Evolutionary conservation across 2,113 vertebrate genomes (phyloP).

Genomic region (Ceratotherium simum): DNA sequence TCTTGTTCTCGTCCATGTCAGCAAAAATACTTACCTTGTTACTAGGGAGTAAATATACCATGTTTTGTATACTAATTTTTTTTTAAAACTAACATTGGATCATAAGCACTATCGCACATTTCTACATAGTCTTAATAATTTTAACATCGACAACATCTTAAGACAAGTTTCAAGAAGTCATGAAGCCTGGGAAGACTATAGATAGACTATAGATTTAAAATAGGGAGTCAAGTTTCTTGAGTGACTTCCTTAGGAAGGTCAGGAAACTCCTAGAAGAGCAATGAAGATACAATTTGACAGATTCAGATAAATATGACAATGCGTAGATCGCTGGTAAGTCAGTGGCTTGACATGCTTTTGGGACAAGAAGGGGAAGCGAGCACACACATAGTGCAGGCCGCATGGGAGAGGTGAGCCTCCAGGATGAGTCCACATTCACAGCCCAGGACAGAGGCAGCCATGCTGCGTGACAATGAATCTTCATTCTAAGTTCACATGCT

Average conservation of each 20-base stretch:
- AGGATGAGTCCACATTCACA: not conserved
- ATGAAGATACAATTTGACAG: not conserved
- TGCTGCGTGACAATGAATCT: accelerated
- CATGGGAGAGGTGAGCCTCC: accelerated
- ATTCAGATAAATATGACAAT: not conserved
- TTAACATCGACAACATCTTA: not conserved
- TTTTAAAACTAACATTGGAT: not conserved
- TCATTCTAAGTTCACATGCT: not conserved
- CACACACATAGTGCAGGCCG: accelerated
- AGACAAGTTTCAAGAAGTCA: slow-evolving; percentile 9
- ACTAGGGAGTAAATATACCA: not conserved
- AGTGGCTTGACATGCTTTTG: not conserved
- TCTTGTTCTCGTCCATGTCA: slow-evolving; percentile 32
- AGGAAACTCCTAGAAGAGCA: not conserved
- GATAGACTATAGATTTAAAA: not conserved
- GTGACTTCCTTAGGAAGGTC: not conserved
- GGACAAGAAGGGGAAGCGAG: not conserved
- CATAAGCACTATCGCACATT: not conserved
- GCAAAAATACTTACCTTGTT: not conserved
- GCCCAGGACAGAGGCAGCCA: not conserved
- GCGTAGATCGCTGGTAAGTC: not conserved
- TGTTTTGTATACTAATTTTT: not conserved
- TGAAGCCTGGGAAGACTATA: not conserved
- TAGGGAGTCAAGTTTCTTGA: not conserved
- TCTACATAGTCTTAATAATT: not conserved